Evolutionary conservation across 2,797 vertebrate species (phyloP).

Genomic region (Muscicapa comitata): DNA sequence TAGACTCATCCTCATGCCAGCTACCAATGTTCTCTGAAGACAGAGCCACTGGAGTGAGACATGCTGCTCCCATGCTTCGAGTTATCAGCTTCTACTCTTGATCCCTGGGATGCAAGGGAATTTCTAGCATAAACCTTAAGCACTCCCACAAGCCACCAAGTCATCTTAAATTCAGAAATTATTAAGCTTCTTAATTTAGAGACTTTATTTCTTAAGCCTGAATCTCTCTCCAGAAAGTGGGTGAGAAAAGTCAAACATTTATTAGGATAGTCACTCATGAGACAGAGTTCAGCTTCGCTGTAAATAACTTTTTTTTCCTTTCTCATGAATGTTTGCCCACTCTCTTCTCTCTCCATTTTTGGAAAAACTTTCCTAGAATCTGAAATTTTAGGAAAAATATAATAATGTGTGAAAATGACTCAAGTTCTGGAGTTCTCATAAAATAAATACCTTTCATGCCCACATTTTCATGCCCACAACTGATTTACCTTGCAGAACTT

Average conservation of each 20-base stretch:
- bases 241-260: slow-evolving; percentile 47
- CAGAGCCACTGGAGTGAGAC: slow-evolving; percentile 65
- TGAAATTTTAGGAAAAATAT: not conserved
- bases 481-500: not conserved
- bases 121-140: slow-evolving; percentile 68
- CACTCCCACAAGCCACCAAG: slow-evolving; percentile 55
- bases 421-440: not conserved
- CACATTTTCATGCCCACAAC: no score
- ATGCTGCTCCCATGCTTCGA: not conserved
- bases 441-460: not conserved
- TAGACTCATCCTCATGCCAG: slow-evolving; percentile 10
- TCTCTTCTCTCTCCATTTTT: not conserved
- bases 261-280: slow-evolving; percentile 66
- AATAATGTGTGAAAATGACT: not conserved
- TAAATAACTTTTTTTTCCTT: slow-evolving; percentile 38
- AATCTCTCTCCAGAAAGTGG: slow-evolving; percentile 39
- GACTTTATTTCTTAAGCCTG: slow-evolving; percentile 68
- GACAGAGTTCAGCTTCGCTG: slow-evolving; percentile 32
- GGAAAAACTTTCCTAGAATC: not conserved
- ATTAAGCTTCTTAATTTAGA: slow-evolving; percentile 80
- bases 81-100: slow-evolving; percentile 62
- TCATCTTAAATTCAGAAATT: slow-evolving; percentile 69
- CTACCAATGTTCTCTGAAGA: slow-evolving; percentile 36
- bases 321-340: not conserved
- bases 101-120: slow-evolving; percentile 66